A percentile compares a stretch with the other conserved stretches of the same genome.
Conservation (phyloP, 2,888 invertebrate species). For the Heterodera filipjevi region DNA sequence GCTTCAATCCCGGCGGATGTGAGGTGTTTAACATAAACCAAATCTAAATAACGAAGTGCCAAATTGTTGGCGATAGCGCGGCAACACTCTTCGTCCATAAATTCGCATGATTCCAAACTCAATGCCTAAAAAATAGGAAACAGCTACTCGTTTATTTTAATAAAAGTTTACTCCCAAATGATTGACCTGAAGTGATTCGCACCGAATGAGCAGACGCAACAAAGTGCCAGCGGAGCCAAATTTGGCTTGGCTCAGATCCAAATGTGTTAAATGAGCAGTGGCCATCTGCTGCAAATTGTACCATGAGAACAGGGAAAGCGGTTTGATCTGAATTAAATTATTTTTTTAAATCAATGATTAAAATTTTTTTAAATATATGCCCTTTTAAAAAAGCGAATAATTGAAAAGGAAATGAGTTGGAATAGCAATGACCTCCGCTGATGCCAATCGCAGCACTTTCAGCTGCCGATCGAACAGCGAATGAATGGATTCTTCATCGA, state of each 20-base stretch:
- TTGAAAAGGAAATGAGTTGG: no score
- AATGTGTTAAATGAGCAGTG: constrained; percentile 18
- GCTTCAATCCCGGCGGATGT: constrained; percentile 19
- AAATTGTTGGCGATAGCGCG: constrained; percentile 29
- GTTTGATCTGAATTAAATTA: neutral
- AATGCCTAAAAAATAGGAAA: neutral
- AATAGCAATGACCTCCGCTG: constrained; percentile 7
- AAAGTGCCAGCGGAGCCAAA: constrained; percentile 7
- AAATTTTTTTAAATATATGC: no score
- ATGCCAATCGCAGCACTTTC: constrained; percentile 31
- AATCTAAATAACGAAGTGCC: constrained; percentile 22
- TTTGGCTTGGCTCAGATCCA: constrained; percentile 32
- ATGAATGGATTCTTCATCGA: constrained; percentile 29
- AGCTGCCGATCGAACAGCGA: constrained; percentile 27
- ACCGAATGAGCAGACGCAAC: constrained; percentile 22
- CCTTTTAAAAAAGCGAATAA: no score
- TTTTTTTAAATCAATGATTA: no score
- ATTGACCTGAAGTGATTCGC: constrained; percentile 13
- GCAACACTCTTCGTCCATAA: constrained; percentile 27
- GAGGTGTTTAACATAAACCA: constrained; percentile 26
- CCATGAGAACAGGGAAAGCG: constrained; percentile 19
- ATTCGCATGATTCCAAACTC: constrained; percentile 24
- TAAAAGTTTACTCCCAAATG: neutral
- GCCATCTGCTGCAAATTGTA: constrained; percentile 7
- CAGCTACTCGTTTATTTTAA: no score